A percentile compares a stretch with the other conserved stretches of the same genome.
Conservation (phyloP, 2,888 invertebrate species). For the Conops quadrifasciatus region DNA sequence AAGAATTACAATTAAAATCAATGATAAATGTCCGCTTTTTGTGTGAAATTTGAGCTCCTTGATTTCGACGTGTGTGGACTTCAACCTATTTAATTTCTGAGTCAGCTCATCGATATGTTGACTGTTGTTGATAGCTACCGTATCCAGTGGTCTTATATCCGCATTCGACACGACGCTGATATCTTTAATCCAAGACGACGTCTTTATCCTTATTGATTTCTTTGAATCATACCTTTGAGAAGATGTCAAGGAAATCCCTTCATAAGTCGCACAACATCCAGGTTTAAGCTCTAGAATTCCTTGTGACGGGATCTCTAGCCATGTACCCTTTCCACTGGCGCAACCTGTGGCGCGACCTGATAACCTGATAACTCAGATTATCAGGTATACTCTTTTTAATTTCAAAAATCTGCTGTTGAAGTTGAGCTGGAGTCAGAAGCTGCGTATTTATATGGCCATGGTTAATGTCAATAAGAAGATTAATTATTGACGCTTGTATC, state of each 20-base stretch:
- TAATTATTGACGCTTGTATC: neutral
- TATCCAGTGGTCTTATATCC: slow-evolving; percentile 1
- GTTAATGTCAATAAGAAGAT: slow-evolving; percentile 8
- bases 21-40: neutral
- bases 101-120: slow-evolving; percentile 4
- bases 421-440: slow-evolving; percentile 1
- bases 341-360: no score
- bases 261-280: neutral
- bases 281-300: slow-evolving; percentile 9
- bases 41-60: slow-evolving; percentile 3
- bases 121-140: slow-evolving; percentile 2
- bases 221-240: neutral
- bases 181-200: neutral
- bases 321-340: neutral
- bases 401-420: neutral
- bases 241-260: neutral
- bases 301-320: neutral
- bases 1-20: neutral
- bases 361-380: no score
- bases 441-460: slow-evolving; percentile 10
- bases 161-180: neutral
- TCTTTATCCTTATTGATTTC: neutral
- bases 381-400: slow-evolving; percentile 4
- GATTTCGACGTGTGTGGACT: slow-evolving; percentile 1
- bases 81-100: neutral